Evolutionary conservation across 2,113 vertebrate genomes (phyloP).

Genomic region (Rhizomys pruinosus): DNA sequence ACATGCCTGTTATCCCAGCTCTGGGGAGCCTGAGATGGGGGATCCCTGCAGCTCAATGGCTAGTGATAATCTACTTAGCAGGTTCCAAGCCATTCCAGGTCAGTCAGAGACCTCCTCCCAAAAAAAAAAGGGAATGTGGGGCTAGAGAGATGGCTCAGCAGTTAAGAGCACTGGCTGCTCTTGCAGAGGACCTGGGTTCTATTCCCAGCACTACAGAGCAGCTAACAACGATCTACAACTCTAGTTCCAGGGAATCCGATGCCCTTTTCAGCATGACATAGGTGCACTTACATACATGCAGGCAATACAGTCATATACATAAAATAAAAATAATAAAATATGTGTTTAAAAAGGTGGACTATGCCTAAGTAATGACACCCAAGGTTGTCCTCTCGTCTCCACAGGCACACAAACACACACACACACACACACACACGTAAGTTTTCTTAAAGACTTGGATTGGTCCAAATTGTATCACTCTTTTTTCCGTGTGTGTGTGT

Average conservation of each 20-base stretch:
- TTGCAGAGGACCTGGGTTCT: too few relatives aligned
- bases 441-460: background rate
- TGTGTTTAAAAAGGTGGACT: background rate
- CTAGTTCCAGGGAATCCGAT: too few relatives aligned
- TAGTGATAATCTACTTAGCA: background rate
- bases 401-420: background rate
- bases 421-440: background rate
- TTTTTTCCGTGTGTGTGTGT: background rate
- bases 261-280: too few relatives aligned
- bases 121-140: too few relatives aligned
- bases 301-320: too few relatives aligned
- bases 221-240: too few relatives aligned
- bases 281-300: too few relatives aligned
- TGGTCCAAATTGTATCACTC: background rate
- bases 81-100: background rate
- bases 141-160: too few relatives aligned
- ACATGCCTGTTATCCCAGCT: background rate
- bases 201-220: too few relatives aligned
- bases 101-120: background rate
- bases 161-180: too few relatives aligned
- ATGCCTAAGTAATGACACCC: background rate
- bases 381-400: background rate
- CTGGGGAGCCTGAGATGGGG: background rate
- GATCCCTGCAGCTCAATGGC: background rate
- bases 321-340: too few relatives aligned